Evolutionary conservation across 2,888 invertebrate genomes (phyloP).

Genomic region (Sesia apiformis): DNA sequence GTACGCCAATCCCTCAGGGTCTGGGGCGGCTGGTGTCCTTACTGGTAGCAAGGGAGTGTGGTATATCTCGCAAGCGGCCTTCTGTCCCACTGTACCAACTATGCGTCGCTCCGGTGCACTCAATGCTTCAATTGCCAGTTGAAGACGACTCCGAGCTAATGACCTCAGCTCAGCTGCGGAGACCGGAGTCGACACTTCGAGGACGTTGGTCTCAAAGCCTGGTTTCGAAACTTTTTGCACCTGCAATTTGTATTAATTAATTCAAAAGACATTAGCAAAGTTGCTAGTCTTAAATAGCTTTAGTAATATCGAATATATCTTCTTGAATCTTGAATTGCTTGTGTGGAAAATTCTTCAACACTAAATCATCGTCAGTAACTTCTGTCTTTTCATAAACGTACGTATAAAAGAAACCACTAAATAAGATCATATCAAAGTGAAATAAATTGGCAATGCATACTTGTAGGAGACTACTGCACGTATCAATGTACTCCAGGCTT

Average conservation of each 20-base stretch:
- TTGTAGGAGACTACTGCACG: too few relatives aligned
- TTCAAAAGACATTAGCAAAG: too few relatives aligned
- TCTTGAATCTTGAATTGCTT: too few relatives aligned
- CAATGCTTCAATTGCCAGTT: conserved; percentile 81
- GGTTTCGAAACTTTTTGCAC: conserved; percentile 81
- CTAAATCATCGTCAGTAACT: too few relatives aligned
- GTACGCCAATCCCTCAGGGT: conserved; percentile 82
- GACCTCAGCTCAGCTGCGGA: conserved; percentile 83
- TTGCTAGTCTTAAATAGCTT: too few relatives aligned
- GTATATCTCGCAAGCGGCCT: conserved; percentile 86
- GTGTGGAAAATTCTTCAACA: too few relatives aligned
- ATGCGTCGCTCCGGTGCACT: conserved; percentile 79
- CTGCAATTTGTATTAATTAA: conserved; percentile 34
- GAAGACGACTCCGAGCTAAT: conserved; percentile 83
- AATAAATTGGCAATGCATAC: too few relatives aligned
- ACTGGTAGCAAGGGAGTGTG: conserved; percentile 79
- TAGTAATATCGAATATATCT: too few relatives aligned
- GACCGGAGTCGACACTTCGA: conserved; percentile 86
- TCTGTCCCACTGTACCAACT: conserved; percentile 81
- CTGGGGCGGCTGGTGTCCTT: conserved; percentile 52
- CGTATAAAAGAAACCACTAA: too few relatives aligned
- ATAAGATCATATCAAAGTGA: too few relatives aligned
- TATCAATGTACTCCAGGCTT: too few relatives aligned
- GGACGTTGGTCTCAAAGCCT: conserved; percentile 82
- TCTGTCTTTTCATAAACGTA: too few relatives aligned